Base-by-base conservation (phyloP, 1,140 invertebrate species). In the Dolichoris vasculosae region DNA sequence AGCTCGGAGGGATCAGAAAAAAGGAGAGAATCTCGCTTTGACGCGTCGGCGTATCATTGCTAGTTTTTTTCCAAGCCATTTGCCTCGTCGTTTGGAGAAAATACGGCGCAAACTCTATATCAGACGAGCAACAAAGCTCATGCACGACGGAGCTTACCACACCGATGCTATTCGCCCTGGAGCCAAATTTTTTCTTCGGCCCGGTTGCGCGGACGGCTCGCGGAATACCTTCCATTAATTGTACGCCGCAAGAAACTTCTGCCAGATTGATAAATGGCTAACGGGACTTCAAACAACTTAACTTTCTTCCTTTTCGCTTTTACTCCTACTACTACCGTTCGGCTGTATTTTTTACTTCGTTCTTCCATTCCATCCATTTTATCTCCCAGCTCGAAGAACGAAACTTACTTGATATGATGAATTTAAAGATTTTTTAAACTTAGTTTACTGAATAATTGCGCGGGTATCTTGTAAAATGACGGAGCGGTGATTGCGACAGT, bases 161-260 rank as follows among this genome's bases (percentile, higher is more conserved):
- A 7, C 46, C 11, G 13, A 40, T 11, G 4, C 20, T 32, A 30
- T 13, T 55, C 71, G 71, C 38, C 40, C 64, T 11, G 67, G 67
- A 85, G 83, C 83, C 77, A 85, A 85, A 80, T 85, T 80, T 85
- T 85, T 85, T 80, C 46, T 73, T 63, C 48, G 8, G n/a, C 38
- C 17, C 73, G 55, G n/a, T 20, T 20, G 69, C 51, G 38, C 38
- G 82, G 82, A 76, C 59, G 73, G 55, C 73, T 67, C 79, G 32
- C 35, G 84, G 78, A 81, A 81, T 85, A 81, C 84, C 84, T 85
- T 81, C 84, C 84, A 85, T 85, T 82, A 85, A 85, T 85, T 85
- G 78, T 82, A 11, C 43, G 35, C 40, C 69, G 48, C 84, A 85
- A 85, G 71, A 85, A 85, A 85, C 84, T 85, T 85, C 78, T 82